phyloP scores from a whole-genome alignment of 2,888 invertebrate genomes.

The Cryptus viduatorius region DNA sequence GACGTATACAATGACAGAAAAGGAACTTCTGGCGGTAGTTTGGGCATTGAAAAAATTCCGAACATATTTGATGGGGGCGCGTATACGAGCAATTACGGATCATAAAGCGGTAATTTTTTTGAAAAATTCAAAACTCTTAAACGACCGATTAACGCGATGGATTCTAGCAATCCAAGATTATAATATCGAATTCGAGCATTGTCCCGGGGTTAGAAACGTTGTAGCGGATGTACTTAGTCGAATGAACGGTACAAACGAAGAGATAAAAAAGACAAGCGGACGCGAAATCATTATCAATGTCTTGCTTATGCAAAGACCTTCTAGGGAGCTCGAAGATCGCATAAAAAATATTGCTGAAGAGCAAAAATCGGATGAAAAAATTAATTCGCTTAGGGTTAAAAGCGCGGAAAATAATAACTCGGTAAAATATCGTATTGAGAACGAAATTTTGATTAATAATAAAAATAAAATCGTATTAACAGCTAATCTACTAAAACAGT shows the following conservation, averaged over 20 bases:
- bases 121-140: background rate
- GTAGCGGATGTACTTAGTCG: conserved; percentile 11
- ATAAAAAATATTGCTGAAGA: too few species aligned
- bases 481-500: background rate
- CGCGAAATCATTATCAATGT: too few species aligned
- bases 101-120: conserved; percentile 52
- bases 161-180: conserved; percentile 36
- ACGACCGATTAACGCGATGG: conserved; percentile 30
- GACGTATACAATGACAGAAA: too few species aligned
- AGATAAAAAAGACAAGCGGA: background rate
- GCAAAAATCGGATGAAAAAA: too few species aligned
- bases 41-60: conserved; percentile 29
- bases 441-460: background rate
- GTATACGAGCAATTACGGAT: conserved; percentile 35
- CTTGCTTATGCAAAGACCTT: too few species aligned
- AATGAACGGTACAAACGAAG: background rate
- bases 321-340: too few species aligned
- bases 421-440: too few species aligned
- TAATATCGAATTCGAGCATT: conserved; percentile 20
- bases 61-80: conserved; percentile 39
- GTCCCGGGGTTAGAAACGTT: conserved; percentile 34
- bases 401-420: too few species aligned
- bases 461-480: background rate
- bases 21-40: conserved; percentile 43
- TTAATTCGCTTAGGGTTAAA: too few species aligned